These are phyloP conservation scores for Gorsachius goisagi DNA, from an alignment of 2,113 vertebrate genomes.

Conservation along the genomic window DNA sequence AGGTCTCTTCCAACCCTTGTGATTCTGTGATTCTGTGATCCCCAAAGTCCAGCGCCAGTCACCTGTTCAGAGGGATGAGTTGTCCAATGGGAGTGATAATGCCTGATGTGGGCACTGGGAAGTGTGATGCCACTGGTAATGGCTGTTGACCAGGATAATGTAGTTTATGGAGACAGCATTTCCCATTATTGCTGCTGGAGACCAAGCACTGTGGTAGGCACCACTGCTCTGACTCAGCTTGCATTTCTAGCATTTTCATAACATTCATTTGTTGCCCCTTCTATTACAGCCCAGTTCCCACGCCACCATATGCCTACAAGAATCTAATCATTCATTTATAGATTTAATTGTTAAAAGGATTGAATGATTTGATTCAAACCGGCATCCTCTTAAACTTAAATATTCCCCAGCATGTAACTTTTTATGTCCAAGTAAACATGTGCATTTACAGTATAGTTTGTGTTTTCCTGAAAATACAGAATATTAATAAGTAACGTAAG, in stretches of 20 bases:
- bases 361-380: not conserved
- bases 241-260: not conserved
- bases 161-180: not conserved
- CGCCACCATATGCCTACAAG: not conserved
- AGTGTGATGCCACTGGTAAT: not conserved
- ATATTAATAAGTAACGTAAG: not conserved
- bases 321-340: not conserved
- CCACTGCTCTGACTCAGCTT: not conserved
- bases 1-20: too few species aligned
- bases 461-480: not conserved
- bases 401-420: not conserved
- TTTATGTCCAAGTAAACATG: not conserved
- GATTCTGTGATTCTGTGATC: not conserved
- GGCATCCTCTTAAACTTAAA: not conserved
- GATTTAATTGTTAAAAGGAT: not conserved
- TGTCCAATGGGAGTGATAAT: not conserved
- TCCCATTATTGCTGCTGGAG: fast-evolving
- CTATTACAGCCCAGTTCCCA: not conserved
- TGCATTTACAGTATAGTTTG: not conserved
- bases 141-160: not conserved
- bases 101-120: not conserved
- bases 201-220: fast-evolving
- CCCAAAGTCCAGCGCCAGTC: not conserved
- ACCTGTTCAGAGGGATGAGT: not conserved
- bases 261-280: not conserved